Evolutionary conservation across 2,113 vertebrate genomes (phyloP), one percentile per base, ranked within the genome.

Genomic region (Polypterus senegalus): DNA sequence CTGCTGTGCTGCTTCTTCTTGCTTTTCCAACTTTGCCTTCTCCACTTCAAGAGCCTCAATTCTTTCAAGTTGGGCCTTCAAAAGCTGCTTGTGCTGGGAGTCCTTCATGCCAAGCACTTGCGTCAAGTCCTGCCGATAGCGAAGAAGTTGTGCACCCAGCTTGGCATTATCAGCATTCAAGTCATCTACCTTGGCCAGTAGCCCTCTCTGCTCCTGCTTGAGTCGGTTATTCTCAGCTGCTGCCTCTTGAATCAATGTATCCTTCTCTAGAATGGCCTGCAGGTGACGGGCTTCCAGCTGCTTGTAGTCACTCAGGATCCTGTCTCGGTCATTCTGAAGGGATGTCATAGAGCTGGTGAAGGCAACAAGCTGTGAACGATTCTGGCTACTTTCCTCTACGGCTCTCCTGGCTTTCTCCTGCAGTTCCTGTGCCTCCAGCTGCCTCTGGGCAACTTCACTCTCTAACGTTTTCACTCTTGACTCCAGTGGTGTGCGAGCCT

Each of bases 301-400:
- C 64, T 81, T 90, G 74, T 98, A 98, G 55, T 84, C 87, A 62
- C 71, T 76, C 9, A 97, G 72, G 43, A 97, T 76, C 8, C 82
- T 66, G 70, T 98, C 96, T 60, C 96, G 69, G 72, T 99, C 95
- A 0, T 94, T 86, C 74, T 99, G 96, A 67, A 99, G 68, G 8
- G 95, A 98, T 7, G 88, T 88, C 93, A 99, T 98, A 63, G 93
- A 91, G 62, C 89, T 97, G 43, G 82, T 84, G 56, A 99, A 94
- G 7, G 93, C 87, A 62, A 90, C 88, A 67, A 99, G 78, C 11
- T 81, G 84, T 49, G 86, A 72, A 71, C 88, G 92, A 49, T 84
- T 82, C 65, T 80, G 86, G 62, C 69, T 77, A 68, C 78, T 81
- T 64, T 92, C 91, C 60, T 92, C 92, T 57, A 77, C 81, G 6